Percentiles rank a stretch among this genome's conserved stretches.
Evolutionary conservation across 1,140 invertebrate species (phyloP).

Genomic region (Lepidurus couesii): DNA sequence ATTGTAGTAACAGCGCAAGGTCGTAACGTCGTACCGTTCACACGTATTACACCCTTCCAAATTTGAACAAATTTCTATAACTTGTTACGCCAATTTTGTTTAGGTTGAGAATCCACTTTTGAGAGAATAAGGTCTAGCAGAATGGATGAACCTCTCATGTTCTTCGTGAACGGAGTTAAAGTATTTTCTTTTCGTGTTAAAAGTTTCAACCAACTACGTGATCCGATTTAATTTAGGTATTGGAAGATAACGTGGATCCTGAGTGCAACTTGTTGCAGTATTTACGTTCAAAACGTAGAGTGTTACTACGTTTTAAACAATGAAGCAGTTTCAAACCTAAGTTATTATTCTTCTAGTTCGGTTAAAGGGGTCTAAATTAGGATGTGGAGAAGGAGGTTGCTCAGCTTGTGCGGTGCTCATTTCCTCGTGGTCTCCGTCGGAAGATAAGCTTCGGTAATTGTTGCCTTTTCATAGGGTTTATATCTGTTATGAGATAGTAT

Average conservation of each 20-base stretch:
- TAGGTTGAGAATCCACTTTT: too few species aligned
- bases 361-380: conserved; percentile 80
- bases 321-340: conserved; percentile 21
- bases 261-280: conserved; percentile 80
- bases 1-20: too few species aligned
- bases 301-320: background rate
- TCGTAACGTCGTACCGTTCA: too few species aligned
- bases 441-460: conserved; percentile 54
- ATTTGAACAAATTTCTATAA: too few species aligned
- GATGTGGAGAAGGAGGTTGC: conserved; percentile 89
- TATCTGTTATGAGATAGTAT: background rate
- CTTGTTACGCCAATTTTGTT: too few species aligned
- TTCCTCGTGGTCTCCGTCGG: conserved; percentile 61
- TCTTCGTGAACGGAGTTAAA: conserved; percentile 31
- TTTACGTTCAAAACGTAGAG: conserved; percentile 64
- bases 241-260: conserved; percentile 66
- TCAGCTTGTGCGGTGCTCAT: conserved; percentile 92
- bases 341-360: conserved; percentile 50
- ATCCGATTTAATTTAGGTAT: conserved; percentile 44
- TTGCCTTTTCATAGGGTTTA: background rate
- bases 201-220: background rate
- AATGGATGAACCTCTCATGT: background rate
- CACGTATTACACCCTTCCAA: too few species aligned
- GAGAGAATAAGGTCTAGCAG: too few species aligned
- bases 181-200: conserved; percentile 14